Evolutionary conservation across 2,888 invertebrate genomes (phyloP).

Genomic region (Hymenopus coronatus): DNA sequence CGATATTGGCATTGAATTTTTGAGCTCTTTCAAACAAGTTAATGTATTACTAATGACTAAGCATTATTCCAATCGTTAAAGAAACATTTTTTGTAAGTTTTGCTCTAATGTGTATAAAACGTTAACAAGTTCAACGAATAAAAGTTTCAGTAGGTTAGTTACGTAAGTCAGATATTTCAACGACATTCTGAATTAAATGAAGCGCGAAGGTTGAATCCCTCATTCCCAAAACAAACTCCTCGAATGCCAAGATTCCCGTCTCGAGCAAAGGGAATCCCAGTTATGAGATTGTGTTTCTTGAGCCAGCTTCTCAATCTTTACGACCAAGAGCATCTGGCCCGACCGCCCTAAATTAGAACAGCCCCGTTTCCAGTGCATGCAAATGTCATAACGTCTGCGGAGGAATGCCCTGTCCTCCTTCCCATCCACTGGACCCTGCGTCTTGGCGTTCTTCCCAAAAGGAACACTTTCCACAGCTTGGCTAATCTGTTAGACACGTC

Average conservation of each 20-base stretch:
- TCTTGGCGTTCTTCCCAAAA: not conserved
- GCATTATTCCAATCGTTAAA: too few relatives aligned
- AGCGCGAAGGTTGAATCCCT: not conserved
- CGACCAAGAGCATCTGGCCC: not conserved
- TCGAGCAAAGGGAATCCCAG: not conserved
- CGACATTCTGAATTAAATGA: not conserved
- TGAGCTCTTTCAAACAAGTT: too few relatives aligned
- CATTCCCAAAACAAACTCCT: not conserved
- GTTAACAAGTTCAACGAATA: too few relatives aligned
- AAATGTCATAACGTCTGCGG: not conserved
- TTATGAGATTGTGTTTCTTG: not conserved
- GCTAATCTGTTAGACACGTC: not conserved
- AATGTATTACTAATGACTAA: too few relatives aligned
- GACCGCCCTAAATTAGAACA: not conserved
- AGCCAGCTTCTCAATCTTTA: not conserved
- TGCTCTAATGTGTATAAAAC: too few relatives aligned
- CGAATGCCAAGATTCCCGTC: not conserved
- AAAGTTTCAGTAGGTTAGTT: too few relatives aligned
- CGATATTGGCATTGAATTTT: too few relatives aligned
- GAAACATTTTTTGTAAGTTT: too few relatives aligned
- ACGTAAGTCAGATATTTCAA: not conserved
- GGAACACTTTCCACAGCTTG: not conserved
- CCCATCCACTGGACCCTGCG: not conserved
- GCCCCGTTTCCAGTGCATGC: not conserved
- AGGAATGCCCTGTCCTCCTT: not conserved